Conservation (phyloP, 2,888 invertebrate species). For the Lochmaea crataegi region DNA sequence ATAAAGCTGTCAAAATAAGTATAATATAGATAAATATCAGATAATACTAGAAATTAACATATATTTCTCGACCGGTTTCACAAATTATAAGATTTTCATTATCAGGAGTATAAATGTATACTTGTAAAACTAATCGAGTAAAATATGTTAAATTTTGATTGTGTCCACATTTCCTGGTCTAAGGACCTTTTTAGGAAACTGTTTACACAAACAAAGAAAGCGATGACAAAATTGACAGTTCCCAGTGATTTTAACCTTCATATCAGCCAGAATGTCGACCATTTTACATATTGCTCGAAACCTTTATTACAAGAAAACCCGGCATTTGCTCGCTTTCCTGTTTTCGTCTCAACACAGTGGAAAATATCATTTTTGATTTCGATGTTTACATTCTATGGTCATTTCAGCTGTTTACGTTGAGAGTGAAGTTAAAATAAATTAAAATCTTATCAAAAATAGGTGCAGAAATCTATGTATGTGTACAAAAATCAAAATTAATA, state of each 20-base stretch:
- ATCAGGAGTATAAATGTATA: too few species aligned
- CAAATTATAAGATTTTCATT: too few species aligned
- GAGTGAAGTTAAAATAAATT: too few species aligned
- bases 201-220: conserved; percentile 63
- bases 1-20: too few species aligned
- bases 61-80: too few species aligned
- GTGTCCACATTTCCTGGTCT: conserved; percentile 19
- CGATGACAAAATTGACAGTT: conserved; percentile 55
- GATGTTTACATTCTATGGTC: neutral
- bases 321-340: conserved; percentile 19
- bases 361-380: neutral
- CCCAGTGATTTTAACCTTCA: conserved; percentile 45
- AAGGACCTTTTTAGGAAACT: conserved; percentile 59
- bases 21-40: too few species aligned
- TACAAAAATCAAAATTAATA: too few species aligned
- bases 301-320: conserved; percentile 20
- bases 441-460: too few species aligned
- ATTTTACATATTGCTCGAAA: conserved; percentile 39
- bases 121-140: too few species aligned
- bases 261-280: conserved; percentile 37
- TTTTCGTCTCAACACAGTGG: neutral
- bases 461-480: too few species aligned
- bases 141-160: too few species aligned
- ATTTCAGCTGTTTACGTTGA: neutral
- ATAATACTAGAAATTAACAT: too few species aligned